Conservation (phyloP, 2,797 vertebrate genomes). For the Lates japonicus region DNA sequence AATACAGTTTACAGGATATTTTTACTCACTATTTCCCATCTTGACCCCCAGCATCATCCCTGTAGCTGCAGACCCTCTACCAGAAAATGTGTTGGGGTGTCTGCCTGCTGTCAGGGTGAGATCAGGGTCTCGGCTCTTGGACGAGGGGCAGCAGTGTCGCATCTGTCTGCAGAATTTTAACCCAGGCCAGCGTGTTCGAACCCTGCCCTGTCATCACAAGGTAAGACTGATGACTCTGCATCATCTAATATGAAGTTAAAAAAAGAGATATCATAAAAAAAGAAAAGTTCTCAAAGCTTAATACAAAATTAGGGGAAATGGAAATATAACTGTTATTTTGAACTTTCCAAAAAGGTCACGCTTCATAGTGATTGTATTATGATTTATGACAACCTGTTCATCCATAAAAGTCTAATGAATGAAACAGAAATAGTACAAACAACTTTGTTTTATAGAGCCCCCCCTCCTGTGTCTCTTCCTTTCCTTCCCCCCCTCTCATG, state of each 20-base stretch:
- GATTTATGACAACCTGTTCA: not conserved
- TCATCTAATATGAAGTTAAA: not conserved
- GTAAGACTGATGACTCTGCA: conserved; percentile 60
- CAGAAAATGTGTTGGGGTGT: conserved; percentile 63
- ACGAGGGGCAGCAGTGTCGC: conserved; percentile 83
- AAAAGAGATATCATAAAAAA: not conserved
- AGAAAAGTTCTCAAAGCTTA: not conserved
- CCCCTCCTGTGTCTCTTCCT: not conserved
- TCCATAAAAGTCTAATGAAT: not conserved
- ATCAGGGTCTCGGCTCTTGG: conserved; percentile 78
- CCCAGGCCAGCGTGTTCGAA: conserved; percentile 74
- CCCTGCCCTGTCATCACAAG: conserved; percentile 86
- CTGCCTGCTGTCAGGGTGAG: conserved; percentile 74
- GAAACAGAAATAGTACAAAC: conserved; percentile 1
- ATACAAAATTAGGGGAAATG: not conserved
- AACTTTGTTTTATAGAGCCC: not conserved
- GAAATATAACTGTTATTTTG: no score
- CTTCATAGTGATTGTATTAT: not conserved
- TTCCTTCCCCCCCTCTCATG: not conserved
- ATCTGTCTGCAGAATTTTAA: conserved; percentile 85
- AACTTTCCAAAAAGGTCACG: no score
- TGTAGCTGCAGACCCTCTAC: conserved; percentile 47
- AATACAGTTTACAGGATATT: not conserved
- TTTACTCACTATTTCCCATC: not conserved
- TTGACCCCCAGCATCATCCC: not conserved